These are phyloP conservation scores for Oscheius sp. DNA, from an alignment of 2,888 invertebrate genomes.

Conservation along the genomic window DNA sequence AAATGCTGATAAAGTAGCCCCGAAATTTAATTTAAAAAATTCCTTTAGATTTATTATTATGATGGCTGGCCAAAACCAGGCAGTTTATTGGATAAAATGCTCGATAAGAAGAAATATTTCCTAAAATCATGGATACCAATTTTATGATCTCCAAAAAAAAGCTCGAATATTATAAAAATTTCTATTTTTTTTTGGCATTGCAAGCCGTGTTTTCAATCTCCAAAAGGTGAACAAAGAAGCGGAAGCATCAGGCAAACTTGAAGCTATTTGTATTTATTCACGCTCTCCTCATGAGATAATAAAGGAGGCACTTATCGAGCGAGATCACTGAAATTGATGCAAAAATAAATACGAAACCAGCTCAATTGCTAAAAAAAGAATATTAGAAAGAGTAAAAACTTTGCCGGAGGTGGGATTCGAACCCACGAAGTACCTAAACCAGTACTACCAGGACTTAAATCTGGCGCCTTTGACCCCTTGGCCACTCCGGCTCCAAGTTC, in stretches of 20 bases:
- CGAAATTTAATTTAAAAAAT: neutral
- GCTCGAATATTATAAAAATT: neutral
- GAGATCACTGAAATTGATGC: neutral
- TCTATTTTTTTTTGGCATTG: neutral
- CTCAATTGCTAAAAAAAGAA: neutral
- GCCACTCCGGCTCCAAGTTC: neutral
- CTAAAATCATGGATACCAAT: slow-evolving; percentile 72
- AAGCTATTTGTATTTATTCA: neutral
- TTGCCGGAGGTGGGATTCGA: slow-evolving; percentile 12
- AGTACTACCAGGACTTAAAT: neutral
- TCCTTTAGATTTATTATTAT: slow-evolving; percentile 71
- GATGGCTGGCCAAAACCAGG: slow-evolving; percentile 72
- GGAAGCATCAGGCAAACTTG: neutral
- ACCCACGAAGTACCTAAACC: neutral
- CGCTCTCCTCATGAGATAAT: slow-evolving; percentile 1
- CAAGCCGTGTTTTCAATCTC: too few species aligned
- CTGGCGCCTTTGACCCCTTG: slow-evolving; percentile 15
- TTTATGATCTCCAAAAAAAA: neutral
- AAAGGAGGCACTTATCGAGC: neutral
- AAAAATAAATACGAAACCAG: too few species aligned
- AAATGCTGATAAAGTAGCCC: slow-evolving; percentile 34
- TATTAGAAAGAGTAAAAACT: neutral
- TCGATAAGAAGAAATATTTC: slow-evolving; percentile 73
- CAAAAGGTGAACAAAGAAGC: too few species aligned
- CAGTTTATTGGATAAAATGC: slow-evolving; percentile 71